Evolutionary conservation across 1,140 invertebrate species (phyloP).

Genomic region (Bicyclus anynana): DNA sequence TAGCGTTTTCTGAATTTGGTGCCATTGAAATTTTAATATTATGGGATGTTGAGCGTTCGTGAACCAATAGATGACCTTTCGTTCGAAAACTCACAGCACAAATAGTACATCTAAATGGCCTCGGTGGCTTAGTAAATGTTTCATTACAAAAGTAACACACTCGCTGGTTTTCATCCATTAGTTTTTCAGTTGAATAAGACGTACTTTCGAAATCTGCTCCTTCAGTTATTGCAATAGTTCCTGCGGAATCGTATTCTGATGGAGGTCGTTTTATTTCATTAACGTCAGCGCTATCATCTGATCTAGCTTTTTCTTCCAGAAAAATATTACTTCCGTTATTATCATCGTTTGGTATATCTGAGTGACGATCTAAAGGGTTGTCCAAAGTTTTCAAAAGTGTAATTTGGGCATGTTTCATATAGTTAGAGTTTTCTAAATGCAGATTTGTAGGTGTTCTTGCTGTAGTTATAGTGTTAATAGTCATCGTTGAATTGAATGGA

Average conservation of each 20-base stretch:
- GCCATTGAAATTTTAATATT: conserved; percentile 94
- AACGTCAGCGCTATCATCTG: conserved; percentile 45
- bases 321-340: conserved; percentile 44
- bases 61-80: conserved; percentile 94
- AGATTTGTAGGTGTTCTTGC: conserved; percentile 30
- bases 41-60: conserved; percentile 92
- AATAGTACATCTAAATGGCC: conserved; percentile 93
- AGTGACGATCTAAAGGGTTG: conserved; percentile 42
- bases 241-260: conserved; percentile 61
- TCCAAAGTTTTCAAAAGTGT: conserved; percentile 73
- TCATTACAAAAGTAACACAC: conserved; percentile 94
- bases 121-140: conserved; percentile 91
- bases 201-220: conserved; percentile 64
- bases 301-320: conserved; percentile 43
- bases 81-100: conserved; percentile 95
- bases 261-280: conserved; percentile 46
- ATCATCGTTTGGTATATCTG: conserved; percentile 47
- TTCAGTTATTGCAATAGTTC: conserved; percentile 67
- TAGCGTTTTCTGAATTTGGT: conserved; percentile 78
- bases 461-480: conserved; percentile 29
- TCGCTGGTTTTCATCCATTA: conserved; percentile 87
- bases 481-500: conserved; percentile 6
- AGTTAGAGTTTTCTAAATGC: conserved; percentile 77
- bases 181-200: conserved; percentile 68
- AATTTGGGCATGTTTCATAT: conserved; percentile 78